phyloP scores from a whole-genome alignment of 2,797 vertebrate species.

The Diceros bicornis region DNA sequence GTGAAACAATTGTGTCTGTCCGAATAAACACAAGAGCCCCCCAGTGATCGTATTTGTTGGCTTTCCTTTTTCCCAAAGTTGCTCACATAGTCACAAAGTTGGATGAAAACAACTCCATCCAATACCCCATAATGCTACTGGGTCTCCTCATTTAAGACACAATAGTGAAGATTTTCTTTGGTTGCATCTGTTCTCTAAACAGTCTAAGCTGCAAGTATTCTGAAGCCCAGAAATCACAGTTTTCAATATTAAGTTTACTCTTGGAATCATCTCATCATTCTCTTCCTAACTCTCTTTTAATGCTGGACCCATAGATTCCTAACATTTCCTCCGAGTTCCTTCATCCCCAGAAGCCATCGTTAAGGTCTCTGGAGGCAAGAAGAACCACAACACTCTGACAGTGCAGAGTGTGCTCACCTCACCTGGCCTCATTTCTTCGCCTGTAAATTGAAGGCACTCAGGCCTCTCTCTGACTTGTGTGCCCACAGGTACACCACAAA shows the following conservation, averaged over 20 bases:
- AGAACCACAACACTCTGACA: rapidly evolving
- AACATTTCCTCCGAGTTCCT: background rate
- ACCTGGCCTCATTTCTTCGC: rapidly evolving
- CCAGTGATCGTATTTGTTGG: background rate
- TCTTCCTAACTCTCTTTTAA: background rate
- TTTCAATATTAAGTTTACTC: background rate
- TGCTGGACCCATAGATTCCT: background rate
- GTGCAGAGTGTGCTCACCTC: rapidly evolving
- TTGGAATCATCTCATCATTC: background rate
- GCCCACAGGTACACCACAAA: rapidly evolving
- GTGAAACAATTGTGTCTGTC: background rate
- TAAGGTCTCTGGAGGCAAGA: background rate
- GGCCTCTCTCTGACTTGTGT: background rate
- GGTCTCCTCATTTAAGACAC: background rate
- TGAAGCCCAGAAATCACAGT: background rate
- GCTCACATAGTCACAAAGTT: background rate
- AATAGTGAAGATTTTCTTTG: background rate
- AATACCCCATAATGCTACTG: background rate
- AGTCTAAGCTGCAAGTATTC: background rate
- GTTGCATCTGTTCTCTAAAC: slow-evolving; percentile 27
- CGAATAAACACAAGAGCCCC: background rate
- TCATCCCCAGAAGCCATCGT: background rate
- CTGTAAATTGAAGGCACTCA: rapidly evolving
- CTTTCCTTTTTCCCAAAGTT: background rate
- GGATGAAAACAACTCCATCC: background rate